Evolutionary conservation across 2,113 vertebrate genomes (phyloP).

Genomic region (Nestor notabilis): DNA sequence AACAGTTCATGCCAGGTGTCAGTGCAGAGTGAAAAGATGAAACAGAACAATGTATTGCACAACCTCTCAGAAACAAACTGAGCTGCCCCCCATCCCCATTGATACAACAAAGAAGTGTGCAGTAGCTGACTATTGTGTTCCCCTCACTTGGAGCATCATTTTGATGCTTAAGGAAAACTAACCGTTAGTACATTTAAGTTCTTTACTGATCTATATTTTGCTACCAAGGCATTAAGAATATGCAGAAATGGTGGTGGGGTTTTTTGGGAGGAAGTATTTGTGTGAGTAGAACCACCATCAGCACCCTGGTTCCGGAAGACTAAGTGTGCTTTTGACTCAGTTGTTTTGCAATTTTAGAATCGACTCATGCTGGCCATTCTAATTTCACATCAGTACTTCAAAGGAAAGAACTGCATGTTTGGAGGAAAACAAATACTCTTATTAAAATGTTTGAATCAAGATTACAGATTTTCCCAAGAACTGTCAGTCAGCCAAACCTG

Average conservation of each 20-base stretch:
- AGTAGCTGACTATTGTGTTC: neutral
- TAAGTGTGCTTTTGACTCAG: neutral
- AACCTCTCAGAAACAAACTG: neutral
- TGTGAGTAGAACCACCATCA: neutral
- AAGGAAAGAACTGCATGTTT: neutral
- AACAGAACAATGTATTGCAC: neutral
- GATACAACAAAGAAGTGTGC: neutral
- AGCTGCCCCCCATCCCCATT: neutral
- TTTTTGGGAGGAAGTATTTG: neutral
- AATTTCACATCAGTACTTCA: neutral
- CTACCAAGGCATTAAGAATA: neutral
- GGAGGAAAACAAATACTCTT: neutral
- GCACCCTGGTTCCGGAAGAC: neutral
- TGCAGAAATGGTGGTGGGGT: neutral
- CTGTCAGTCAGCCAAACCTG: neutral
- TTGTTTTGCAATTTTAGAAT: neutral
- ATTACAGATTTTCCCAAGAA: neutral
- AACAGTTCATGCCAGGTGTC: neutral
- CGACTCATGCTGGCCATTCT: neutral
- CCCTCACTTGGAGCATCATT: neutral
- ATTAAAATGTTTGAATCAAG: neutral
- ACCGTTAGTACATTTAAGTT: neutral
- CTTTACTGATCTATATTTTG: neutral
- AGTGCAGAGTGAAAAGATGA: neutral
- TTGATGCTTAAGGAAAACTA: neutral